These are phyloP conservation scores for Colinus virginianus DNA, from an alignment of 2,113 vertebrate species.

Conservation along the genomic window DNA sequence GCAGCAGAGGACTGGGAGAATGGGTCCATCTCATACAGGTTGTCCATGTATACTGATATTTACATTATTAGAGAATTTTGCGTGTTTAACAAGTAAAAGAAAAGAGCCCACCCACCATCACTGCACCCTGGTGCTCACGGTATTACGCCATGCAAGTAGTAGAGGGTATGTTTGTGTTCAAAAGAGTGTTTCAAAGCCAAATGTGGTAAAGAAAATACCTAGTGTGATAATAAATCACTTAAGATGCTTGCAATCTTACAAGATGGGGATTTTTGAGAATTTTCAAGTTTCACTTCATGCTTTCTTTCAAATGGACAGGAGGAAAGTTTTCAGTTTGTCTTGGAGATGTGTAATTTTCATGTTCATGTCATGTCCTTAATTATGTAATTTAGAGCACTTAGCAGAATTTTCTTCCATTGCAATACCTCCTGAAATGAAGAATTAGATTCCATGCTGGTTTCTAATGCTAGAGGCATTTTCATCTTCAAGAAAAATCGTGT, in stretches of 20 bases:
- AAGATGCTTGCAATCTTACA: conserved; percentile 31
- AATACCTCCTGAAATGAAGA: background rate
- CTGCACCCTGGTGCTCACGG: background rate
- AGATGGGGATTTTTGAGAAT: conserved; percentile 8
- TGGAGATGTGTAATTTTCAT: conserved; percentile 10
- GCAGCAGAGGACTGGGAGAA: conserved; percentile 8
- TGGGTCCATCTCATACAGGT: background rate
- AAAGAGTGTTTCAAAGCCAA: conserved; percentile 45
- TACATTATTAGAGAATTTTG: background rate
- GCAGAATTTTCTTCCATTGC: conserved; percentile 15
- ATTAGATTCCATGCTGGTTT: background rate
- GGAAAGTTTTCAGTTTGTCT: conserved; percentile 4
- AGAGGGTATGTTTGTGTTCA: conserved; percentile 35
- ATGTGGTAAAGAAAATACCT: conserved; percentile 60
- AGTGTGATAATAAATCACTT: conserved; percentile 40
- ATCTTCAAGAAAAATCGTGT: background rate
- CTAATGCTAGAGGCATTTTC: background rate
- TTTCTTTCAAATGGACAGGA: background rate
- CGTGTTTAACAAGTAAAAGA: conserved; percentile 29
- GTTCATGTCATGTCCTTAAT: background rate
- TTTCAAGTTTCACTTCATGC: background rate
- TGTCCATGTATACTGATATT: background rate
- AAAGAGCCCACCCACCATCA: background rate
- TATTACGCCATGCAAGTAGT: conserved; percentile 2
- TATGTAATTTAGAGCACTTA: background rate